A percentile compares a stretch with the other conserved stretches of the same genome.
phyloP scores from a whole-genome alignment of 2,888 invertebrate species.

The Eucera pruinosa region DNA sequence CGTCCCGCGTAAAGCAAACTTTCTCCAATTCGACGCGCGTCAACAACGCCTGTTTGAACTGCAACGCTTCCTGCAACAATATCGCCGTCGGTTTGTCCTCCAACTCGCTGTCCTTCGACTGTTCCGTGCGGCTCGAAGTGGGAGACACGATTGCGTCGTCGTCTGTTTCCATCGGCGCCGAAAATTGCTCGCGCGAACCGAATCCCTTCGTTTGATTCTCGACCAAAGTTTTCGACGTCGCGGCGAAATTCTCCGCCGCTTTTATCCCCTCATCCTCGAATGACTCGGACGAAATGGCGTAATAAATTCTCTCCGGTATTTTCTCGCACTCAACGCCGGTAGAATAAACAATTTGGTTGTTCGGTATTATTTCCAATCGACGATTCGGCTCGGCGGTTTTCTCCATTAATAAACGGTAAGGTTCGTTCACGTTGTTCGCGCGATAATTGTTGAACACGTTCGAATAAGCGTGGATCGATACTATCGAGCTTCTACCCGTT shows the following conservation, averaged over 20 bases:
- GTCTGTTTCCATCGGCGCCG: slow-evolving; percentile 55
- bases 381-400: background rate
- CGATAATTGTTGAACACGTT: slow-evolving; percentile 4
- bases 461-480: slow-evolving; percentile 32
- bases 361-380: background rate
- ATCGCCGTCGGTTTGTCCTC: slow-evolving; percentile 69
- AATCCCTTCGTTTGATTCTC: background rate
- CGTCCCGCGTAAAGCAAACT: slow-evolving; percentile 12
- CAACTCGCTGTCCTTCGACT: slow-evolving; percentile 66
- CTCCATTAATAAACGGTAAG: background rate
- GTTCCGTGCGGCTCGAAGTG: slow-evolving; percentile 62
- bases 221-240: background rate
- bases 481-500: slow-evolving; percentile 23
- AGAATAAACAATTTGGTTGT: slow-evolving; percentile 1
- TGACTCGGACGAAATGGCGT: slow-evolving; percentile 41
- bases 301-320: slow-evolving; percentile 49
- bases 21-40: slow-evolving; percentile 64
- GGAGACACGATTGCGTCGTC: slow-evolving; percentile 55
- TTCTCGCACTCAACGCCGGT: slow-evolving; percentile 11
- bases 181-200: background rate
- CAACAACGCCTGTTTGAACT: slow-evolving; percentile 68
- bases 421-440: slow-evolving; percentile 11
- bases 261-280: background rate
- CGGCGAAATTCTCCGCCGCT: background rate
- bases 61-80: slow-evolving; percentile 71